These are phyloP conservation scores for Vulpes ferrilata DNA, from an alignment of 2,113 vertebrate genomes.

Conservation along the genomic window DNA sequence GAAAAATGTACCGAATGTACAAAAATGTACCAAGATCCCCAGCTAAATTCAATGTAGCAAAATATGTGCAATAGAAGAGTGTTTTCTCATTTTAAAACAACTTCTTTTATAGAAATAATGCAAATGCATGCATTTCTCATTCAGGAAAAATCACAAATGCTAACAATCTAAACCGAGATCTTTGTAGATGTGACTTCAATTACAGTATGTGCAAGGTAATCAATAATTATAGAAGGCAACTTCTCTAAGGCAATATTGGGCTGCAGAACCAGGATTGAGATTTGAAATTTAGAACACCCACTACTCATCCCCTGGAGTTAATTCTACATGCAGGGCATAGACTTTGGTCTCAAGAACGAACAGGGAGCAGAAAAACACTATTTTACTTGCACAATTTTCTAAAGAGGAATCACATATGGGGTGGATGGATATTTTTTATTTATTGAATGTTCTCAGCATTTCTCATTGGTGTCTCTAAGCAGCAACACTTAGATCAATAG, in stretches of 20 bases:
- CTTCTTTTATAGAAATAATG: conserved; percentile 56
- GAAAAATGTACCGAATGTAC: background rate
- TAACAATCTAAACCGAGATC: conserved; percentile 53
- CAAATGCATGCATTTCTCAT: conserved; percentile 68
- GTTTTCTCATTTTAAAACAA: conserved; percentile 58
- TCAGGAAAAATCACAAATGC: conserved; percentile 65
- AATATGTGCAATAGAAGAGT: background rate
- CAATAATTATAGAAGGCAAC: conserved; percentile 76
- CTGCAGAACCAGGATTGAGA: conserved; percentile 36
- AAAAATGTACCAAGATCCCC: conserved; percentile 12
- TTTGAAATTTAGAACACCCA: conserved; percentile 72
- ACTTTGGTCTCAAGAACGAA: conserved; percentile 60
- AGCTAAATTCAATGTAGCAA: conserved; percentile 13
- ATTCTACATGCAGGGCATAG: conserved; percentile 66
- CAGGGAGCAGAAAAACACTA: conserved; percentile 61
- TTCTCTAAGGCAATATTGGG: conserved; percentile 47
- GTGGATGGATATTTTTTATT: conserved; percentile 82
- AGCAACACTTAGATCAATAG: conserved; percentile 81
- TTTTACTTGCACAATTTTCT: conserved; percentile 71
- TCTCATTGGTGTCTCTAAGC: conserved; percentile 81
- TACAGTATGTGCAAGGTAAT: conserved; percentile 57
- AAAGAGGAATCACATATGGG: conserved; percentile 73
- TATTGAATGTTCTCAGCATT: conserved; percentile 80
- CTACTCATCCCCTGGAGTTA: conserved; percentile 5
- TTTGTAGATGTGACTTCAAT: conserved; percentile 75